Conservation (phyloP, 2,113 vertebrate species). For the Myiopsitta monachus region DNA sequence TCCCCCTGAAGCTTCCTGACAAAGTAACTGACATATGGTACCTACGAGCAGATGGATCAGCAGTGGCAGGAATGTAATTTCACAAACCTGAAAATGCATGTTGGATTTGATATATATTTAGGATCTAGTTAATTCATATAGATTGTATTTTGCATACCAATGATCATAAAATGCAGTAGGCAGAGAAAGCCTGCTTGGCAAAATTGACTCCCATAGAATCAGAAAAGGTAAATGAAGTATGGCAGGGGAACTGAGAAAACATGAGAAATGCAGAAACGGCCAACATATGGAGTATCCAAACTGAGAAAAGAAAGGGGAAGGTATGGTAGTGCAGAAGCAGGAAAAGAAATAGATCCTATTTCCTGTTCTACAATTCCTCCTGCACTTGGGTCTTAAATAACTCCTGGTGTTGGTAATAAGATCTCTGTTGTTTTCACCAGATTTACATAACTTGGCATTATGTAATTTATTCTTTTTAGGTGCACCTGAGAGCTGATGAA, state of each 20-base stretch:
- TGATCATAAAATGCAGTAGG: slow-evolving; percentile 18
- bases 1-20: slow-evolving; percentile 63
- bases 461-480: background rate
- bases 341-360: background rate
- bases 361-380: background rate
- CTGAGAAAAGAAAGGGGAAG: background rate
- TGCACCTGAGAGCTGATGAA: background rate
- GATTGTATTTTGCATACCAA: slow-evolving; percentile 35
- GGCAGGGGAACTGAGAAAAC: background rate
- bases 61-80: slow-evolving; percentile 50
- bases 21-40: slow-evolving; percentile 69
- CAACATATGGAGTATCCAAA: slow-evolving; percentile 3
- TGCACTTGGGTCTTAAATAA: slow-evolving; percentile 26
- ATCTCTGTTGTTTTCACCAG: background rate
- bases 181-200: background rate
- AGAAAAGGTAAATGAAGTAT: slow-evolving; percentile 26
- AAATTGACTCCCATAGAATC: background rate
- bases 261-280: slow-evolving; percentile 2
- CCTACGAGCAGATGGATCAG: slow-evolving; percentile 50
- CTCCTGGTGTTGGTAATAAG: background rate
- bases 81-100: slow-evolving; percentile 41
- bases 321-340: background rate
- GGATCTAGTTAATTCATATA: slow-evolving; percentile 38
- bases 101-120: slow-evolving; percentile 58
- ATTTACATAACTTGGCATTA: slow-evolving; percentile 15